Evolutionary conservation across 2,888 invertebrate genomes (phyloP).

Genomic region (Harpagoxenus sublaevis): DNA sequence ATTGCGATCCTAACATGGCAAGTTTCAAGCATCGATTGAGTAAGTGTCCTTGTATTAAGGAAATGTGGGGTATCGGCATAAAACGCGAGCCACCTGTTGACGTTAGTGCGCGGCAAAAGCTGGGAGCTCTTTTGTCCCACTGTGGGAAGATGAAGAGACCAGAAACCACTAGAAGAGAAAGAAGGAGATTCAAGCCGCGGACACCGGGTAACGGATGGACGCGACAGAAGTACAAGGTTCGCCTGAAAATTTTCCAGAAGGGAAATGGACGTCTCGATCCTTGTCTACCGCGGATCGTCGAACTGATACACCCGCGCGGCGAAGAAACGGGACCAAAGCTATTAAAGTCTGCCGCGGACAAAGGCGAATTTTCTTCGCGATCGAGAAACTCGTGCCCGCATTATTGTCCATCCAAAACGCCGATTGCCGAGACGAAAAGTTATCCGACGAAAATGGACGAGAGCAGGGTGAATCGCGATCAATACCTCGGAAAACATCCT

Average conservation of each 20-base stretch:
- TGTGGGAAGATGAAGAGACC: not conserved
- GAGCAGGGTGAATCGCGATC: slow-evolving; percentile 7
- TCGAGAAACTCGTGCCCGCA: slow-evolving; percentile 7
- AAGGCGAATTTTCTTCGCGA: not conserved
- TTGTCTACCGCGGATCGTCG: slow-evolving; percentile 57
- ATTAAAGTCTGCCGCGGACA: not conserved
- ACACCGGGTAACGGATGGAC: slow-evolving; percentile 66
- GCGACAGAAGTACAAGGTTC: slow-evolving; percentile 68
- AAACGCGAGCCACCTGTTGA: not conserved
- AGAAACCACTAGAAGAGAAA: not conserved
- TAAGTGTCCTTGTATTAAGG: slow-evolving; percentile 67
- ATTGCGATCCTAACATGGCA: slow-evolving; percentile 62
- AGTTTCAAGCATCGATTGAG: slow-evolving; percentile 72
- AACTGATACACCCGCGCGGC: slow-evolving; percentile 21
- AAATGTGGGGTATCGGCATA: slow-evolving; percentile 28
- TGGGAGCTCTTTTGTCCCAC: not conserved
- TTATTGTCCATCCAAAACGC: not conserved
- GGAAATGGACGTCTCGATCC: slow-evolving; percentile 61
- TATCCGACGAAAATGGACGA: slow-evolving; percentile 69
- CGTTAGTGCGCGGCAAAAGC: not conserved
- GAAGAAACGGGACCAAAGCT: not conserved
- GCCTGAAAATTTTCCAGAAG: slow-evolving; percentile 68
- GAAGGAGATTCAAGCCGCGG: not conserved
- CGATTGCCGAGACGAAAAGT: slow-evolving; percentile 37
- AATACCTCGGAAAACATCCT: not conserved